Base-by-base conservation (phyloP, 2,113 vertebrate species). In the Psilopogon haemacephalus region DNA sequence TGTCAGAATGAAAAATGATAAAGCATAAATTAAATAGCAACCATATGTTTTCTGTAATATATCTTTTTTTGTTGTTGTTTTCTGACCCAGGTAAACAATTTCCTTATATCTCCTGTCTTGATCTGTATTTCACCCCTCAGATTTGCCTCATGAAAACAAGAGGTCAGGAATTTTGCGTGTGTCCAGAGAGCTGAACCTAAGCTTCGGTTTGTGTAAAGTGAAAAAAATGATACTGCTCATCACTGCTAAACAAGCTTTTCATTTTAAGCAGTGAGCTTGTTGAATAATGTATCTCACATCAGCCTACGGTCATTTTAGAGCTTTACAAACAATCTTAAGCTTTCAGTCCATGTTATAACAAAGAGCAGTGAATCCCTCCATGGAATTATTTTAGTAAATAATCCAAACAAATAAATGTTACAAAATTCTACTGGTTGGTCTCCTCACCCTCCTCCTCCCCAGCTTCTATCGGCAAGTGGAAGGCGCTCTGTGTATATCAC, bases 1-100 rank as follows among this genome's bases (percentile, higher is more conserved):
- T 97, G 98, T 98, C 98, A 98, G 96, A 98, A 98, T 98, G 98
- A 99, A 98, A 98, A 98, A 98, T 99, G 98, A 98, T 98, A 98
- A 99, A 97, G 96, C 95, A 97, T 97, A 98, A 98, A 98, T 98
- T 98, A 98, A 98, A 99, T 98, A 97, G 97, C 97, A 98, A 99
- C 98, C 98, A 99, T 97, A 98, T 99, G 98, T 98, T 98, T 96
- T 97, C 96, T 88, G 97, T 87, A 97, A 96, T 96, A 91, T 89
- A 97, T 98, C 97, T 97, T 96, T 94, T 84, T 90, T 68, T 68
- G 23, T 33, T 20, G 9, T 59, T 93, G 90, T 96, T 97, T 97
- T 97, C 92, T 38, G 75, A 91, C 87, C 91, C 94, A 90, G 93
- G 88, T 96, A 97, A 97, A 95, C 94, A 97, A 94, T 95, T 94